Evolutionary conservation across 2,888 invertebrate species (phyloP), one percentile per base, ranked within the genome.

Genomic region (Acrobasis suavella): DNA sequence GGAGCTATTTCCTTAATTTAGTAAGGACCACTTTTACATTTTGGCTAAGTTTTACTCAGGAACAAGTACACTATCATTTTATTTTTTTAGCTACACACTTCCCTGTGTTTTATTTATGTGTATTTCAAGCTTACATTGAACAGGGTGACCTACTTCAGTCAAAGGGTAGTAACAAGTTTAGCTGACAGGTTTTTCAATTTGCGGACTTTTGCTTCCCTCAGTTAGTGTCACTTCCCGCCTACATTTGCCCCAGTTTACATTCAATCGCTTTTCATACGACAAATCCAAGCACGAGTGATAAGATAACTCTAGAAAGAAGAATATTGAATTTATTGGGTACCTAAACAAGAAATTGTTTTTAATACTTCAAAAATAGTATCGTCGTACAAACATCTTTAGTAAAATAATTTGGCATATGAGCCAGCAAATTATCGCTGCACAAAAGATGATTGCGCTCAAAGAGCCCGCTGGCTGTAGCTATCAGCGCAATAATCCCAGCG

Each of bases 201-300:
- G 64, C 70, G 65, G 64, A 69, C 67, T 70, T 70, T 70, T 72
- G 32, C 39, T 55, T 60, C 12, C 15, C 46, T 69, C 64, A 69
- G 71, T 70, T 69, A 71, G 68, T 70, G 70, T 71, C 66, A 65
- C 71, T 69, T 73, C 68, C 69, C 71, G 69, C 71, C 72, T 65
- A 71, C 72, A 64, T 66, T 62, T 69, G 74, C 64, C 70, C 77
- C 67, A 79, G 71, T 80, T 81, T 67, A 64, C 65, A 74, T 71
- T 72, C 69, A 73, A 70, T 68, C 65, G 72, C 73, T 77, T 74
- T 75, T 72, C 63, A 69, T 67, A 65, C 69, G 67, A 65, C 69
- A 71, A 72, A 68, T 74, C 69, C 67, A 46, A 54, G 22, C 2
- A 32, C 14, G 50, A 39, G 51, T 10, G n/a, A n/a, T n/a, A n/a